These are phyloP conservation scores for Crioceris asparagi DNA, from an alignment of 2,888 invertebrate genomes.

Conservation along the genomic window DNA sequence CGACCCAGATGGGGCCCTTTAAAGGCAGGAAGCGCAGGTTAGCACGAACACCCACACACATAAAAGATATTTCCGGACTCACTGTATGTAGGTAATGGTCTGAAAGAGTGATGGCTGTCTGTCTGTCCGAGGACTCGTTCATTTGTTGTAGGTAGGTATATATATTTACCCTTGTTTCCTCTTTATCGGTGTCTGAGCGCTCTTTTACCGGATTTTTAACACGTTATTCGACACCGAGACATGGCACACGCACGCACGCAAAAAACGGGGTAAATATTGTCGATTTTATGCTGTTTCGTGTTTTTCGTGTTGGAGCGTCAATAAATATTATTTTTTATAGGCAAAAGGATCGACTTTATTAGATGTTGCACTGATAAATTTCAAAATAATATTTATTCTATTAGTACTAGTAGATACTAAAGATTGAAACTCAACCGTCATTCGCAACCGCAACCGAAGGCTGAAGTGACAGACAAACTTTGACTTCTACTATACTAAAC, in stretches of 20 bases:
- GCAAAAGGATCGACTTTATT: no score
- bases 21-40: slow-evolving; percentile 37
- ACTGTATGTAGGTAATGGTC: slow-evolving; percentile 36
- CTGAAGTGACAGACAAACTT: no score
- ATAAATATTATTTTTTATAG: no score
- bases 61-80: slow-evolving; percentile 38
- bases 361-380: no score
- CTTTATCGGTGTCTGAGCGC: not conserved
- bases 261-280: slow-evolving; percentile 8
- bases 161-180: no score
- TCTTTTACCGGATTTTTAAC: slow-evolving; percentile 17
- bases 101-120: slow-evolving; percentile 33
- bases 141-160: slow-evolving; percentile 27
- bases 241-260: slow-evolving; percentile 8
- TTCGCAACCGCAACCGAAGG: no score
- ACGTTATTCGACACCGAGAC: slow-evolving; percentile 10
- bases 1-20: slow-evolving; percentile 25
- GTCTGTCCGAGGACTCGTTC: slow-evolving; percentile 22
- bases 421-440: no score
- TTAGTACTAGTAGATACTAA: no score
- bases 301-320: no score
- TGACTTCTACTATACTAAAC: no score
- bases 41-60: slow-evolving; percentile 36
- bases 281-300: no score
- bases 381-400: no score